Base-by-base conservation (phyloP, 2,888 invertebrate genomes). In the Colostygia pectinataria region DNA sequence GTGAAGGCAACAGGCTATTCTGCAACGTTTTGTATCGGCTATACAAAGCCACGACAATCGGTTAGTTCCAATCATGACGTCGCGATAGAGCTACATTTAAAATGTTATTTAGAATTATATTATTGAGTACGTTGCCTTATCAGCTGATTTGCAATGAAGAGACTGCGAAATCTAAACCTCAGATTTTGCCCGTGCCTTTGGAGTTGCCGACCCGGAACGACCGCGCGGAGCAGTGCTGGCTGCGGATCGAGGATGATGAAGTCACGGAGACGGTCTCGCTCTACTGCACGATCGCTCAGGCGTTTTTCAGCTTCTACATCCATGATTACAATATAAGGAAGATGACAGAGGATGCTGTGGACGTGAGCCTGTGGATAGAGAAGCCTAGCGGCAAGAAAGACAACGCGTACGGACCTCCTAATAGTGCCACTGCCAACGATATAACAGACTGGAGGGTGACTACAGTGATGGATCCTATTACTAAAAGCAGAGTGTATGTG, bases 61-160 rank as follows among this genome's bases (percentile, higher is more conserved):
- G 57, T 80, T 76, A 90, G 88, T 89, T 76, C 61, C 74, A 74
- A 83, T 74, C 79, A 88, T 88, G 85, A 74, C 80, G 77, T 68
- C 71, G 82, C 37, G 64, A 56, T 63, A 68, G 69, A 66, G 69
- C 69, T 69, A 86, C 88, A 80, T 76, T 76, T 80, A 89, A 87
- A 88, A 89, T 89, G 89, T 86, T 87, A 77, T 60, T 79, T 61
- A 57, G n/a, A 48, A 28, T 46, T 38, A 9, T 60, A 38, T 72
- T 57, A 61, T 76, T 53, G 53, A 71, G 46, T 59, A 61, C 36
- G 56, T 68, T 54, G 54, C 63, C 60, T 50, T 72, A 51, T 31
- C 40, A 45, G 38, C 18, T 49, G 31, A 32, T 37, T 18, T 15
- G 23, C 24, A 23, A 50, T 36, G 56, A 56, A 31, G 73, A 62